Evolutionary conservation across 2,113 vertebrate species (phyloP).

Genomic region (Phylloscopus whistleri): DNA sequence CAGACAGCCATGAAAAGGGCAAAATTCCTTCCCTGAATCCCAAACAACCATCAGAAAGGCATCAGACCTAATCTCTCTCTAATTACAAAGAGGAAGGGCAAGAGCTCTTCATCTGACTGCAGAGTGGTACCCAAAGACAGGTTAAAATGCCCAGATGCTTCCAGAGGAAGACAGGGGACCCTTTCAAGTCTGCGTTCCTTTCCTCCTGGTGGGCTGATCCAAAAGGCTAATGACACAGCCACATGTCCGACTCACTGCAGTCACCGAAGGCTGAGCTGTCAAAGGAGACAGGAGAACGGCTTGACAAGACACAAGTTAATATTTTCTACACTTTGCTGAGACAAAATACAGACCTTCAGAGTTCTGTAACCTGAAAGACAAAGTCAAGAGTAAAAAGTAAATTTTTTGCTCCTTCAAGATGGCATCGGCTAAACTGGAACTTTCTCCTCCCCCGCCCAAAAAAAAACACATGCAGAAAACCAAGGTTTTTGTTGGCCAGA

Average conservation of each 20-base stretch:
- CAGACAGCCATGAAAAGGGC: not conserved
- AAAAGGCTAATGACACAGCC: not conserved
- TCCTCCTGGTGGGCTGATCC: not conserved
- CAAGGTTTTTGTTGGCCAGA: not conserved
- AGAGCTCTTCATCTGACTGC: not conserved
- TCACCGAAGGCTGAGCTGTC: not conserved
- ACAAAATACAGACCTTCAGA: not conserved
- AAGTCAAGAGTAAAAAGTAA: not conserved
- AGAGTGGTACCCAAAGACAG: not conserved
- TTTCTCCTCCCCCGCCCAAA: not conserved
- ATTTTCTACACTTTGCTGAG: not conserved
- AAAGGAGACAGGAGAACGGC: not conserved
- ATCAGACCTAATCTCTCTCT: not conserved
- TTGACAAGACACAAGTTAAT: not conserved
- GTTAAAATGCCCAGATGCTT: not conserved
- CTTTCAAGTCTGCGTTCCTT: not conserved
- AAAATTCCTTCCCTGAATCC: not conserved
- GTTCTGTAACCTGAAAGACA: not conserved
- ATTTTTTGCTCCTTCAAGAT: not conserved
- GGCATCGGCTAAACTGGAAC: not conserved
- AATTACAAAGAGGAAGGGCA: not conserved
- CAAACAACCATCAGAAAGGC: not conserved
- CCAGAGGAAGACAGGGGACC: not conserved
- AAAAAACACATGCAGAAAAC: not conserved
- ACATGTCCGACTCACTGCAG: fast-evolving